A percentile compares a stretch with the other conserved stretches of the same genome.
These are phyloP conservation scores for Pungitius pungitius DNA, from an alignment of 2,113 vertebrate genomes.

Conservation along the genomic window DNA sequence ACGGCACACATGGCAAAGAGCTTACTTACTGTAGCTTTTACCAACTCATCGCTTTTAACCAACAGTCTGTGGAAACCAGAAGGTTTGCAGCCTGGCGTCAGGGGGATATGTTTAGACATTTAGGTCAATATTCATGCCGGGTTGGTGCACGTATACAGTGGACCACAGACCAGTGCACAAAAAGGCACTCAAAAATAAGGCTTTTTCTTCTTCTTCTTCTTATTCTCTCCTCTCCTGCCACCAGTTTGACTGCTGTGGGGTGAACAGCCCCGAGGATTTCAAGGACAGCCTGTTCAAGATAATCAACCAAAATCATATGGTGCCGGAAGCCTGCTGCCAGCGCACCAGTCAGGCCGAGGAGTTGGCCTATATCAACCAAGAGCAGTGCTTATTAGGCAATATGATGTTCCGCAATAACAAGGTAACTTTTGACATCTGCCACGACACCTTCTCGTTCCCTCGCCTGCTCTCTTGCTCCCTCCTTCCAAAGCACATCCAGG, in stretches of 20 bases:
- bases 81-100: constrained; percentile 24
- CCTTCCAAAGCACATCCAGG: constrained; percentile 56
- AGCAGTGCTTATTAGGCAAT: constrained; percentile 84
- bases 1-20: constrained; percentile 37
- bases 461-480: constrained; percentile 14
- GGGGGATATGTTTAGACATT: constrained; percentile 53
- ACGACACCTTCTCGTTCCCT: constrained; percentile 19
- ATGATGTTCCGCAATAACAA: constrained; percentile 90
- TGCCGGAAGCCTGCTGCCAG: constrained; percentile 90
- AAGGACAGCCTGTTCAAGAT: constrained; percentile 80
- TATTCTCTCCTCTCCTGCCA: constrained; percentile 40
- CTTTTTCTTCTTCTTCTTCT: constrained; percentile 3
- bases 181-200: constrained; percentile 46
- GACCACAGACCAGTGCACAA: constrained; percentile 57
- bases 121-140: constrained; percentile 69
- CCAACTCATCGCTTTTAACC: constrained; percentile 8
- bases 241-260: constrained; percentile 95
- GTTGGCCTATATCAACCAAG: constrained; percentile 76
- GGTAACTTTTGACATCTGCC: constrained; percentile 78
- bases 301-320: constrained; percentile 70
- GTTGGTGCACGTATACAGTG: constrained; percentile 30
- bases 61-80: constrained; percentile 24
- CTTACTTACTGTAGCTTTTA: constrained; percentile 31
- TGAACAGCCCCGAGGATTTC: constrained; percentile 94
- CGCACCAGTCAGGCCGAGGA: constrained; percentile 82